Evolutionary conservation across 92 coral and sea anemone genomes (phyloP).

Genomic region (Epizoanthus illoricatus): DNA sequence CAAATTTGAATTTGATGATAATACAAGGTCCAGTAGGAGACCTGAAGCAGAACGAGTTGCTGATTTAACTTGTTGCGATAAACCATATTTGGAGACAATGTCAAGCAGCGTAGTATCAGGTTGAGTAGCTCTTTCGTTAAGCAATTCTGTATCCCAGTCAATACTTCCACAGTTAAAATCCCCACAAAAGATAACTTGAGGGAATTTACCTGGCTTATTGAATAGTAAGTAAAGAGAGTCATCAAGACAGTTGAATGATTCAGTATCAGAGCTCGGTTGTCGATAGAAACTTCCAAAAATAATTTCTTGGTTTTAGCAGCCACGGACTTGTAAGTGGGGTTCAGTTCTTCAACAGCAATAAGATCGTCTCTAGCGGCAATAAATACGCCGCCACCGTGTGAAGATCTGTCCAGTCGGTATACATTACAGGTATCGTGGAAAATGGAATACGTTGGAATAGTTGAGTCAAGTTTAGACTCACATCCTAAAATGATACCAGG

Average conservation of each 20-base stretch:
- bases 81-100: conserved; percentile 40
- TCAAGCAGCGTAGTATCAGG: conserved; percentile 43
- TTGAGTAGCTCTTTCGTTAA: conserved; percentile 11
- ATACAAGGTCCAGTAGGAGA: conserved; percentile 5
- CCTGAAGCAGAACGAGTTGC: conserved; percentile 9
- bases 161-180: conserved; percentile 47
- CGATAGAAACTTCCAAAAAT: not conserved
- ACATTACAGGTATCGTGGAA: not conserved
- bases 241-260: not conserved
- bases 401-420: not conserved
- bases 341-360: not conserved
- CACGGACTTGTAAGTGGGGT: not conserved
- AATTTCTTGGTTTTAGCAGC: not conserved
- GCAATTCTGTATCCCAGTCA: conserved; percentile 46
- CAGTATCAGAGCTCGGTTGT: not conserved
- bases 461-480: conserved; percentile 9
- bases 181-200: conserved; percentile 37
- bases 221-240: conserved; percentile 4
- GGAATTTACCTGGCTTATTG: conserved; percentile 31
- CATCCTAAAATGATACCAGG: not conserved
- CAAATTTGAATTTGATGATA: not conserved
- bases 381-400: not conserved
- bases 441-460: conserved; percentile 4
- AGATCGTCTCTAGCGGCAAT: no score
- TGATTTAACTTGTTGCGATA: conserved; percentile 15